Evolutionary conservation across 92 coral and sea anemone species (phyloP), one percentile per base, ranked within the genome.

Genomic region (Muricea muricata): DNA sequence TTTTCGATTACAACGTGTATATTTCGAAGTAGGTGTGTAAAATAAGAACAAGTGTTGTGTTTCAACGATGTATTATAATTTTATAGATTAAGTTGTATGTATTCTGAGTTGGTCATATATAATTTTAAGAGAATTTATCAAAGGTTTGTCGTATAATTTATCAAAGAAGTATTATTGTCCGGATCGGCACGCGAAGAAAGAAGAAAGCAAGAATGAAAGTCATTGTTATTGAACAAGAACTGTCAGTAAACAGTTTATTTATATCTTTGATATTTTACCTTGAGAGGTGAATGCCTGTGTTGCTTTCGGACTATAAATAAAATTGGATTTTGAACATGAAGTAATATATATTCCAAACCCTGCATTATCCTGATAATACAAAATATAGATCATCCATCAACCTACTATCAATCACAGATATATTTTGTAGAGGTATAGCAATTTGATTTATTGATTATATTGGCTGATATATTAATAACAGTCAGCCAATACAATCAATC

Each of bases 271-370:
- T n/a, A n/a, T 37, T 66, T 9, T 74, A 96, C 99, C 98, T 88
- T 96, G 99, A 18, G 93, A 7, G 98, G 85, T 0, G 99, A 96
- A 74, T 91, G 94, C 41, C 99, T 75, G 79, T 93, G 99, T 52
- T 96, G 99, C 65, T 96, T 96, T 81, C 99, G 80, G 57, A 96
- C 92, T 26, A 96, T 97, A 85, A 91, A 96, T 28, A 96, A 85
- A 65, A 96, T 96, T 29, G 99, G 99, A 74, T 96, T 91, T 79
- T 96, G 99, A 37, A 92, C 98, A 87, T 92, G 97, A 24, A 96
- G 91, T 33, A 96, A 92, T 39, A 52, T 91, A 69, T 96, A 96
- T 83, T 96, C 99, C 25, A 94, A 82, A 5, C 99, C 99, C 52
- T 97, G 89, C 98, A 96, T 96, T 73, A 94, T 88, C 39, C 99